phyloP scores from a whole-genome alignment of 2,797 vertebrate genomes.

The Eidolon dupreanum region DNA sequence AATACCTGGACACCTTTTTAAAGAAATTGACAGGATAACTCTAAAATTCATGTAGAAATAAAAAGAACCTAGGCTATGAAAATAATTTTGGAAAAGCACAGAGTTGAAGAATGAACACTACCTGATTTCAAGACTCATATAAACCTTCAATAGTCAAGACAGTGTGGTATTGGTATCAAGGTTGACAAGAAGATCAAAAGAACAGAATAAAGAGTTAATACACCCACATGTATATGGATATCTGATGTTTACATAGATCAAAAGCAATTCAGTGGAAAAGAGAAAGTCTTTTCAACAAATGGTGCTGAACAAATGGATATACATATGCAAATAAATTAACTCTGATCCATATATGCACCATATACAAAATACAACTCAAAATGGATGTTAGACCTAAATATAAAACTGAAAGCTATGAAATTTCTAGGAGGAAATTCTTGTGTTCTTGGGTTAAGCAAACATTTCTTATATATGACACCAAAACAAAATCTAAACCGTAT shows the following conservation, averaged over 20 bases:
- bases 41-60: not conserved
- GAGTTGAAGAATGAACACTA: not conserved
- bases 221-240: not conserved
- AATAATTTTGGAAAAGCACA: not conserved
- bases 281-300: not conserved
- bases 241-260: not conserved
- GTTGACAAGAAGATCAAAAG: not conserved
- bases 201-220: not conserved
- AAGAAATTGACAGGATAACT: not conserved
- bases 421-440: not conserved
- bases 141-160: not conserved
- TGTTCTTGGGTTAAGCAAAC: not conserved
- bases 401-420: not conserved
- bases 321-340: not conserved
- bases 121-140: not conserved
- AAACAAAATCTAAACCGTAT: not conserved
- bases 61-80: not conserved
- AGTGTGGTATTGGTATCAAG: not conserved
- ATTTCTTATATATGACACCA: not conserved
- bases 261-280: not conserved
- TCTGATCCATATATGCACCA: not conserved
- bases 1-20: not conserved
- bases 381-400: not conserved
- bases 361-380: not conserved
- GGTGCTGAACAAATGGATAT: not conserved